phyloP scores from a whole-genome alignment of 2,888 invertebrate genomes.

The Drosophila buzzatii region DNA sequence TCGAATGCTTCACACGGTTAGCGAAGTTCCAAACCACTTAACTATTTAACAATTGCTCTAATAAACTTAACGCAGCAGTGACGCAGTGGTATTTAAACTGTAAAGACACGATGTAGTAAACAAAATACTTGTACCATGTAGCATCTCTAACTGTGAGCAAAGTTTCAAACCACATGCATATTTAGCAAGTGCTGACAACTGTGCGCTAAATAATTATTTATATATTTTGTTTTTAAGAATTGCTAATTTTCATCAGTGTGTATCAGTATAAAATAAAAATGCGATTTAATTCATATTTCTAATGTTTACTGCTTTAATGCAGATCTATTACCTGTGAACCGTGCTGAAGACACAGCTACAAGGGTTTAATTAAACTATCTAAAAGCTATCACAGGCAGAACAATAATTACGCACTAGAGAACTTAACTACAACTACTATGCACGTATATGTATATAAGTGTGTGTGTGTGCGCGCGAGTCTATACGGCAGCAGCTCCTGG shows the following conservation, averaged over 20 bases:
- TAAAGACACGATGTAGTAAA: neutral
- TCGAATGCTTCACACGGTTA: neutral
- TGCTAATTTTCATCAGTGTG: neutral
- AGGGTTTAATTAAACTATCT: slow-evolving; percentile 67
- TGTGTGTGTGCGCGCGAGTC: neutral
- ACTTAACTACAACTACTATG: slow-evolving; percentile 55
- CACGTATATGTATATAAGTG: slow-evolving; percentile 4
- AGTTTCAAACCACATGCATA: neutral
- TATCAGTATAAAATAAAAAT: neutral
- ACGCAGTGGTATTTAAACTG: neutral
- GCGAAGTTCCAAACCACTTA: neutral
- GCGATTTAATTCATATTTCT: slow-evolving; percentile 1
- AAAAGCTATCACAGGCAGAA: slow-evolving; percentile 83
- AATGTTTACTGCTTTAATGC: slow-evolving; percentile 29
- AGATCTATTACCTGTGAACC: slow-evolving; percentile 13
- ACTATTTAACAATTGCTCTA: neutral
- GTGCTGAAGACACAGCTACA: slow-evolving; percentile 23
- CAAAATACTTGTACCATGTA: neutral
- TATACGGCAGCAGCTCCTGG: slow-evolving; percentile 34
- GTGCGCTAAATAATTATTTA: neutral
- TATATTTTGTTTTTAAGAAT: neutral
- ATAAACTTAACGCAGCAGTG: neutral
- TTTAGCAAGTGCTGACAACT: neutral
- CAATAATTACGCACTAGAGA: slow-evolving; percentile 70
- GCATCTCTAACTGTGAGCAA: neutral